Conservation (phyloP, 1,140 invertebrate species). For the Muscidifurax raptorellus region DNA sequence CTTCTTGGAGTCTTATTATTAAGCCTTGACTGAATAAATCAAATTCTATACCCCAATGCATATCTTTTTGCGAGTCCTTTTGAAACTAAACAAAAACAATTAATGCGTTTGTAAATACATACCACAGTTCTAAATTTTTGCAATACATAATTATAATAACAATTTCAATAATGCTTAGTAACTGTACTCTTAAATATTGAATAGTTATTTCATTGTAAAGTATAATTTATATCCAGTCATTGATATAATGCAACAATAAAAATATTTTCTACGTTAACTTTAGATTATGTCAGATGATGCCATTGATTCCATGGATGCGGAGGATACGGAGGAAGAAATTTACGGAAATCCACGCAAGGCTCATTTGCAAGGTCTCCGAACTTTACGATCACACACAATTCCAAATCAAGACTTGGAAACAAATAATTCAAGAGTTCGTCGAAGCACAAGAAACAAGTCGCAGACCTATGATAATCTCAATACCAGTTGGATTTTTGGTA, state of each 20-base stretch:
- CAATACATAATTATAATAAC: too few relatives aligned
- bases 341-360: slow-evolving; percentile 63
- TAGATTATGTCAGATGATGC: slow-evolving; percentile 74
- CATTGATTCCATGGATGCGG: slow-evolving; percentile 74
- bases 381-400: slow-evolving; percentile 67
- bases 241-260: too few relatives aligned
- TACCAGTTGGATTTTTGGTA: slow-evolving; percentile 77
- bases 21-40: too few relatives aligned
- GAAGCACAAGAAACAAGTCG: slow-evolving; percentile 78
- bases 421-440: slow-evolving; percentile 73
- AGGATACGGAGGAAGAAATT: slow-evolving; percentile 74
- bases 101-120: too few relatives aligned
- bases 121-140: too few relatives aligned
- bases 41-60: too few relatives aligned
- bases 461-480: slow-evolving; percentile 76
- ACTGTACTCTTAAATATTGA: not conserved
- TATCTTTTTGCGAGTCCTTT: too few relatives aligned
- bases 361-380: slow-evolving; percentile 64
- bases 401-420: slow-evolving; percentile 64
- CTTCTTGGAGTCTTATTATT: too few relatives aligned
- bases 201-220: not conserved
- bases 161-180: not conserved
- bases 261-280: not conserved
- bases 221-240: too few relatives aligned
- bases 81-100: too few relatives aligned